Base-by-base conservation (phyloP, 2,888 invertebrate species). In the Tethea ocularis region DNA sequence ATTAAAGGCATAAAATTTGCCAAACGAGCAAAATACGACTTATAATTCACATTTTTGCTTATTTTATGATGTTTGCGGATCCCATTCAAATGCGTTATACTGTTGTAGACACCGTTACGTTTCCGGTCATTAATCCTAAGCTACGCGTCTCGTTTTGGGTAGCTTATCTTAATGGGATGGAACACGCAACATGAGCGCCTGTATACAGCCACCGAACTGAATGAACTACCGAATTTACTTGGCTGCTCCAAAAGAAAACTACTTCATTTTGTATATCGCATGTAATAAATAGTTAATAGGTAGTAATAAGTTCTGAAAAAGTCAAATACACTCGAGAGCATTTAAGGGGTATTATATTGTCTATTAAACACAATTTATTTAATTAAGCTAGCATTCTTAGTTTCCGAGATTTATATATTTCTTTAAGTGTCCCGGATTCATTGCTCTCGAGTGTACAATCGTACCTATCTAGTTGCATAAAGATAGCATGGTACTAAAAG, bases 141-240 rank as follows among this genome's bases (percentile, higher is more conserved):
- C 78, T 76, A 81, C 80, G 84, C 80, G 74, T 84, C 82, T 83
- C 82, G 78, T 81, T 83, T 80, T 77, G 78, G 77, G 70, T 77
- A 78, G 84, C 84, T 86, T 87, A 86, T 85, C 86, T 84, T 84
- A 85, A 87, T 85, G 81, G 82, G 73, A 71, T 64, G 77, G 76
- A 79, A 77, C 86, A 87, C 80, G 84, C 82, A 79, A 86, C 75
- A 75, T 70, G 75, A 75, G 67, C 62, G 66, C 69, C 69, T 66
- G 66, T 69, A 62, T 77, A 75, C 72, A 73, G 69, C 64, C 70
- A 72, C 72, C 77, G 74, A 79, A 78, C 73, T 68, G 74, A 68
- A 77, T 71, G 71, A 77, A 72, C 11, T 1, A 33, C 33, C 63
- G 67, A 69, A 61, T 63, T 61, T 69, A 73, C 71, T 71, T 67